Evolutionary conservation across 2,888 invertebrate species (phyloP).

Genomic region (Parnassius apollo): DNA sequence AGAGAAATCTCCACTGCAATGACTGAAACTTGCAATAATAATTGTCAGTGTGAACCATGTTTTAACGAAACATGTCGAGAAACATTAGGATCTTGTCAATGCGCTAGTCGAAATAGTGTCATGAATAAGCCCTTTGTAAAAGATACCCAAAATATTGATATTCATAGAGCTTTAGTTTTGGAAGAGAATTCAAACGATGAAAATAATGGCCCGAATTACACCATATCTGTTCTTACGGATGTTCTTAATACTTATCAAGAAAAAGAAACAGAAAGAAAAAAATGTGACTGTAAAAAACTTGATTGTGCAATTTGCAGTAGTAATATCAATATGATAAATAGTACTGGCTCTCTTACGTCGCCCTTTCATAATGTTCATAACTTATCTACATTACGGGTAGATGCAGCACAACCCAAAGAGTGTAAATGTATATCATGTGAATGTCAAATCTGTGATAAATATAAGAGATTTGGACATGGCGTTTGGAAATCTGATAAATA

Average conservation of each 20-base stretch:
- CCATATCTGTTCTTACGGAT: conserved; percentile 16
- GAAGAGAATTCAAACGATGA: conserved; percentile 22
- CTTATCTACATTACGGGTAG: conserved; percentile 5
- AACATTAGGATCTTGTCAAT: conserved; percentile 44
- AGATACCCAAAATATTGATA: conserved; percentile 48
- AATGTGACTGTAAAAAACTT: background rate
- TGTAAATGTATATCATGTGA: conserved; percentile 26
- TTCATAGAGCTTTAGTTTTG: conserved; percentile 39
- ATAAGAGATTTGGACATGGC: background rate
- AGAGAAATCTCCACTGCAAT: conserved; percentile 49
- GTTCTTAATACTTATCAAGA: conserved; percentile 1
- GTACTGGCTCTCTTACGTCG: background rate
- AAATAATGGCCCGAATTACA: conserved; percentile 22
- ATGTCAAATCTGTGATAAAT: conserved; percentile 20
- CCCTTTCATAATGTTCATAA: background rate
- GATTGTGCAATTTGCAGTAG: background rate
- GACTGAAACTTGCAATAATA: conserved; percentile 35
- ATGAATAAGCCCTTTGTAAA: conserved; percentile 48
- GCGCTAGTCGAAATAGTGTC: conserved; percentile 42
- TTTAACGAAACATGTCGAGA: conserved; percentile 45
- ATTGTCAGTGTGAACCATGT: conserved; percentile 50
- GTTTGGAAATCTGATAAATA: conserved; percentile 18
- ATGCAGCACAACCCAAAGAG: background rate
- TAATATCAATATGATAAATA: background rate
- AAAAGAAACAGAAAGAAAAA: background rate